Evolutionary conservation across 1,140 invertebrate genomes (phyloP), one percentile per base, ranked within the genome.

Genomic region (Drosophila quadrilineata): DNA sequence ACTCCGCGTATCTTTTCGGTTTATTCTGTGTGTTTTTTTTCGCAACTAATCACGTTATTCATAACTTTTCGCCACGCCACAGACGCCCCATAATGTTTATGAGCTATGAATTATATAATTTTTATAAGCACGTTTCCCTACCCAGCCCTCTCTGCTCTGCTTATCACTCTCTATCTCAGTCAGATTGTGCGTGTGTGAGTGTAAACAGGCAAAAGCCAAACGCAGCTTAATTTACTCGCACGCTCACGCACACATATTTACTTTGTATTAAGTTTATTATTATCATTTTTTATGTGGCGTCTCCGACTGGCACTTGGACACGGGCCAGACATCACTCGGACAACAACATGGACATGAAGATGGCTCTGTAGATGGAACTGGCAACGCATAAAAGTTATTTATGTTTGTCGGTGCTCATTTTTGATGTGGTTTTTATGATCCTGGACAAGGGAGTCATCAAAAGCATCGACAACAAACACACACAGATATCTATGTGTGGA

Each of bases 61-160:
- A 84, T 74, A 85, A 75, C 79, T 62, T 70, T n/a, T 71, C 67
- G 38, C 75, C 73, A 76, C 53, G 43, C 45, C 53, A 52, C 76
- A 62, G 41, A 53, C 40, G 57, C 48, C 43, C 54, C 74, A 63
- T 77, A 75, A 84, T 85, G 68, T 85, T 85, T 85, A 85, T 56
- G 80, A 86, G 80, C 65, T 86, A 85, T 85, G 79, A 85, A 85
- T 85, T 85, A 85, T 85, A 82, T 84, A 82, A 82, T 82, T 84
- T 79, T 79, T 79, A 79, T 85, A 79, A 74, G 79, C 79, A 85
- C 80, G 71, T 84, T 64, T 64, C 33, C 67, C 4, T n/a, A n/a
- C n/a, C n/a, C n/a, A n/a, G n/a, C n/a, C n/a, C n/a, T n/a, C n/a
- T n/a, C n/a, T n/a, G n/a, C n/a, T n/a, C n/a, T n/a, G n/a, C n/a